phyloP scores from a whole-genome alignment of 1,140 invertebrate genomes.

The Trachymyrmex septentrionalis region DNA sequence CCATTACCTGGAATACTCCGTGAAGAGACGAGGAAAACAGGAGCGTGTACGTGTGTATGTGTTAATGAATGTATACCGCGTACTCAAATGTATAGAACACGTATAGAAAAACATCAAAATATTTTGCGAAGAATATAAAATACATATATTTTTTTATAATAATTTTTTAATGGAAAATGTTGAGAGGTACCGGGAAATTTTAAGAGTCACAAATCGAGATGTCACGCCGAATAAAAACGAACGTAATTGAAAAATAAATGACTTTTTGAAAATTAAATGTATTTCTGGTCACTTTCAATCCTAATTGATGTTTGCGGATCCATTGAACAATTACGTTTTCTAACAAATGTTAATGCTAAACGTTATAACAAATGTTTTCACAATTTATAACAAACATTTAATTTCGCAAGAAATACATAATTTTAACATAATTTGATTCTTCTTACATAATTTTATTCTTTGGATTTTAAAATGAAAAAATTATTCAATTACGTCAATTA shows the following conservation, averaged over 20 bases:
- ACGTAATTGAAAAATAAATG: background rate
- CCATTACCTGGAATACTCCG: slow-evolving; percentile 29
- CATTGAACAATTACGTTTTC: too few species aligned
- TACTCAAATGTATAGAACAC: slow-evolving; percentile 18
- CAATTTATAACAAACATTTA: too few species aligned
- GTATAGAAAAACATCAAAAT: background rate
- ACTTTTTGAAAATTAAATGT: background rate
- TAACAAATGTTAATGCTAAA: too few species aligned
- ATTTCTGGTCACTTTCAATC: background rate
- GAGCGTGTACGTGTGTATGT: background rate
- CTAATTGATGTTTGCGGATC: too few species aligned
- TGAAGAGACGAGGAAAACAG: slow-evolving; percentile 29
- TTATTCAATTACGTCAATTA: too few species aligned
- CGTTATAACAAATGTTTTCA: too few species aligned
- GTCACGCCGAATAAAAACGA: background rate
- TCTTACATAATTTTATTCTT: too few species aligned
- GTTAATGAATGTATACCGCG: slow-evolving; percentile 10
- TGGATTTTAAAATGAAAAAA: too few species aligned
- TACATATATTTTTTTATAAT: background rate
- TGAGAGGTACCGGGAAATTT: background rate
- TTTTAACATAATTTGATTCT: too few species aligned
- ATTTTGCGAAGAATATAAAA: background rate
- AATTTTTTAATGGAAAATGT: background rate
- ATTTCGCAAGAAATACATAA: too few species aligned
- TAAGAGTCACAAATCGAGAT: background rate